Evolutionary conservation across 2,797 vertebrate species (phyloP).

Genomic region (Lepus oiostolus): DNA sequence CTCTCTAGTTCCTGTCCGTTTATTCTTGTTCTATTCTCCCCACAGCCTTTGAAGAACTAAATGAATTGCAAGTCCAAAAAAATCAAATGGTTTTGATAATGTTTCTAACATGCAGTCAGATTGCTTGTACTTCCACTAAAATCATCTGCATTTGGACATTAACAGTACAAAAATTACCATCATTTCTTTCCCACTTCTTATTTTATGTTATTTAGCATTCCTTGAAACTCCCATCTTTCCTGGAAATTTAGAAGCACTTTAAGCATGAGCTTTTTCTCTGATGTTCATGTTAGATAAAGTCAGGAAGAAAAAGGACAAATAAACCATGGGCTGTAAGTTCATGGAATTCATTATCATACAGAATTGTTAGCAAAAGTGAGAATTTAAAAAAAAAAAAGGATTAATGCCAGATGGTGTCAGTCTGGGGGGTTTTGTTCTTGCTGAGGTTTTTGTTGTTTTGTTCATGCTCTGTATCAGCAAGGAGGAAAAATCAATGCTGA

Average conservation of each 20-base stretch:
- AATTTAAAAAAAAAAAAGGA: conserved; percentile 70
- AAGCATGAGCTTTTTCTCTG: neutral
- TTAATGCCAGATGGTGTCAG: conserved; percentile 45
- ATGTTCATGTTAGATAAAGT: conserved; percentile 60
- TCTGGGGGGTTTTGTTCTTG: neutral
- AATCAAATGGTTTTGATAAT: neutral
- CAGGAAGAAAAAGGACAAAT: conserved; percentile 61
- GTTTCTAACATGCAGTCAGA: neutral
- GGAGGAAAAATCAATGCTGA: conserved; percentile 32
- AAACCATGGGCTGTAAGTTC: neutral
- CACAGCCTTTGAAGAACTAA: neutral
- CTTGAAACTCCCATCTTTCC: conserved; percentile 35
- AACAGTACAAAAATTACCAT: neutral
- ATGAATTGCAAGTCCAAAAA: neutral
- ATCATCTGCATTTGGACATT: neutral
- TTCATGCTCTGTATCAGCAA: neutral
- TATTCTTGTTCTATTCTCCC: neutral
- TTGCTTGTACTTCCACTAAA: neutral
- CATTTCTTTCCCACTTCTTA: neutral
- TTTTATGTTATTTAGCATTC: neutral
- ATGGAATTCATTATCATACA: conserved; percentile 10
- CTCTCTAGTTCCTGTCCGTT: neutral
- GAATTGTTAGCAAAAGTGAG: conserved; percentile 58
- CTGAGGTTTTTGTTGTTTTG: neutral
- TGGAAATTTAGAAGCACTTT: conserved; percentile 40